These are phyloP conservation scores for Calliopum simillimum DNA, from an alignment of 2,888 invertebrate genomes.

Conservation along the genomic window DNA sequence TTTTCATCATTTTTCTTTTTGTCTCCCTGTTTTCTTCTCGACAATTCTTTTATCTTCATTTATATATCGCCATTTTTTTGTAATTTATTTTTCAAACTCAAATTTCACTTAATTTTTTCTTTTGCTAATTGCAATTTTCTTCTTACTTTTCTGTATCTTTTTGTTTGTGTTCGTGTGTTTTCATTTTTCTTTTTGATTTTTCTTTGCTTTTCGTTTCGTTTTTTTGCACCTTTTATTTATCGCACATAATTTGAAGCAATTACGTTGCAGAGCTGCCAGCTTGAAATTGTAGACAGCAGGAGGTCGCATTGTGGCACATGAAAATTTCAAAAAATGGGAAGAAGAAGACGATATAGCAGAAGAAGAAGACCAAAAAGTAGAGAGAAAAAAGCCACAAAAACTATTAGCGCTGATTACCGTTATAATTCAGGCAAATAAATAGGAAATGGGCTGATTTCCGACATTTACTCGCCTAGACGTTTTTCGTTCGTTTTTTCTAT, in stretches of 20 bases:
- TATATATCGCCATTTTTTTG: too few relatives aligned
- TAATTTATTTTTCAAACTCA: too few relatives aligned
- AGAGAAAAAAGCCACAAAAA: constrained; percentile 8
- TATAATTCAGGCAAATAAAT: constrained; percentile 26
- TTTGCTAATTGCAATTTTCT: too few relatives aligned
- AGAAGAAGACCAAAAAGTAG: background rate
- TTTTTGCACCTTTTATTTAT: constrained; percentile 8
- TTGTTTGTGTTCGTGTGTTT: too few relatives aligned
- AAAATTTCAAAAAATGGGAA: too few relatives aligned
- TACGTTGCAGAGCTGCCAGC: constrained; percentile 13
- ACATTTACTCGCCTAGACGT: constrained; percentile 1
- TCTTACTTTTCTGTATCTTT: too few relatives aligned
- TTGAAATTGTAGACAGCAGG: background rate
- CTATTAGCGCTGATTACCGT: constrained; percentile 26
- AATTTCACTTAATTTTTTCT: too few relatives aligned
- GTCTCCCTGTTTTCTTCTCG: too few relatives aligned
- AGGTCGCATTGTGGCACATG: background rate
- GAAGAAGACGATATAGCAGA: background rate
- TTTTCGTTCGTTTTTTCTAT: background rate
- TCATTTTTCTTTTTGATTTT: too few relatives aligned
- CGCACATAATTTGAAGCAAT: constrained; percentile 15
- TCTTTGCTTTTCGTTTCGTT: background rate
- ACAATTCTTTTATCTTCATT: too few relatives aligned
- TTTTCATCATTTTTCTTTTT: too few relatives aligned
- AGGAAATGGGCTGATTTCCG: constrained; percentile 28